phyloP scores from a whole-genome alignment of 1,140 invertebrate genomes.

The Drosophila nigromelanica region DNA sequence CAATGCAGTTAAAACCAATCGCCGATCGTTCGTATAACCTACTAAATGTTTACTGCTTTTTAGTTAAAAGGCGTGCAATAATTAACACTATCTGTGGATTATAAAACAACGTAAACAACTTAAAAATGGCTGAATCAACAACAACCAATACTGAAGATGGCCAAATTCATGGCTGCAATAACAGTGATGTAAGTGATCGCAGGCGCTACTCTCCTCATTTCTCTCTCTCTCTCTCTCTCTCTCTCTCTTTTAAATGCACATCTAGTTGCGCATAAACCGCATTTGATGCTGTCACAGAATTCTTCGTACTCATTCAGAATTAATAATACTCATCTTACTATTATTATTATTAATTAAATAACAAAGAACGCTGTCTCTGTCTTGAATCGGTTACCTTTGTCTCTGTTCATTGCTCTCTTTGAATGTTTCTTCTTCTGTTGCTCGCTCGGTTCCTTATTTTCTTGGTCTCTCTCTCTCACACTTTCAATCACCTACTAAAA shows the following conservation, averaged over 20 bases:
- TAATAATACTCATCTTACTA: too few relatives aligned
- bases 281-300: background rate
- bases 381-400: too few relatives aligned
- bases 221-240: conserved; percentile 2
- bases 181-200: conserved; percentile 70
- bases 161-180: conserved; percentile 76
- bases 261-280: background rate
- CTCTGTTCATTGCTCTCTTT: too few relatives aligned
- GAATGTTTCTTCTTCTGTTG: background rate
- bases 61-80: conserved; percentile 60
- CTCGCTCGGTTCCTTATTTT: background rate
- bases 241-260: background rate
- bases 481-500: background rate
- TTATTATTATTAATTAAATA: too few relatives aligned
- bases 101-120: conserved; percentile 42
- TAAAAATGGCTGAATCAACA: conserved; percentile 74
- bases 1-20: conserved; percentile 54
- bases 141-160: conserved; percentile 67
- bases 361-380: background rate
- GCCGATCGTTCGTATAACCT: conserved; percentile 8
- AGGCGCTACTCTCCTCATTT: conserved; percentile 7
- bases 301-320: background rate
- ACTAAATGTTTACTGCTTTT: conserved; percentile 42
- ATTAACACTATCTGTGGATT: conserved; percentile 53
- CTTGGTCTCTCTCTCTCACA: background rate